These are phyloP conservation scores for Synanthedon tipuliformis DNA, from an alignment of 2,888 invertebrate genomes.

Conservation along the genomic window DNA sequence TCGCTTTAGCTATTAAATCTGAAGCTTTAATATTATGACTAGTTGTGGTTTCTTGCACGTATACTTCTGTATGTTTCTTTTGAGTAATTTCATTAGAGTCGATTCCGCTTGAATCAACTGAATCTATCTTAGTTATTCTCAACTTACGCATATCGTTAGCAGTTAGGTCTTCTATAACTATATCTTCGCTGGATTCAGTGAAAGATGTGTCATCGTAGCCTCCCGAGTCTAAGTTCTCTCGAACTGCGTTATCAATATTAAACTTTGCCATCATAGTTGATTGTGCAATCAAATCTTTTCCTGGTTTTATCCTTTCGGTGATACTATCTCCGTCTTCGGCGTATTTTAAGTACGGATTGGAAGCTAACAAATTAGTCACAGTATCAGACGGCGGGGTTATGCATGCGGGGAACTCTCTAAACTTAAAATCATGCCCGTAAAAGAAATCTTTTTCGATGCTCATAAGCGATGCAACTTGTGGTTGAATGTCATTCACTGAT, in stretches of 20 bases:
- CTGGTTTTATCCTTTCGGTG: conserved; percentile 38
- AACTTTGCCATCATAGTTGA: conserved; percentile 62
- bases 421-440: conserved; percentile 60
- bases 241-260: conserved; percentile 44
- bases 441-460: conserved; percentile 61
- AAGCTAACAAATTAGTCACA: conserved; percentile 43
- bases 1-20: conserved; percentile 40
- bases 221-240: conserved; percentile 53
- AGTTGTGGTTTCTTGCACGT: conserved; percentile 29
- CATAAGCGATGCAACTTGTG: conserved; percentile 47
- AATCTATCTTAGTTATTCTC: background rate
- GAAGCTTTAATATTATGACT: conserved; percentile 46
- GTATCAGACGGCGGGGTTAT: conserved; percentile 41
- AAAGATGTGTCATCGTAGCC: conserved; percentile 53
- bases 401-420: conserved; percentile 49
- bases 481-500: conserved; percentile 49
- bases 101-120: background rate
- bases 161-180: conserved; percentile 33
- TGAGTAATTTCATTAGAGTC: conserved; percentile 13
- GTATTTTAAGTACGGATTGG: conserved; percentile 49
- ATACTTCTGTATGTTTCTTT: conserved; percentile 28
- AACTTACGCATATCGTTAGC: conserved; percentile 11
- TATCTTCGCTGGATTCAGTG: conserved; percentile 55
- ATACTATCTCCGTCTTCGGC: conserved; percentile 51
- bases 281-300: conserved; percentile 47